Evolutionary conservation across 2,888 invertebrate species (phyloP).

Genomic region (Caenorhabditis doughertyi): DNA sequence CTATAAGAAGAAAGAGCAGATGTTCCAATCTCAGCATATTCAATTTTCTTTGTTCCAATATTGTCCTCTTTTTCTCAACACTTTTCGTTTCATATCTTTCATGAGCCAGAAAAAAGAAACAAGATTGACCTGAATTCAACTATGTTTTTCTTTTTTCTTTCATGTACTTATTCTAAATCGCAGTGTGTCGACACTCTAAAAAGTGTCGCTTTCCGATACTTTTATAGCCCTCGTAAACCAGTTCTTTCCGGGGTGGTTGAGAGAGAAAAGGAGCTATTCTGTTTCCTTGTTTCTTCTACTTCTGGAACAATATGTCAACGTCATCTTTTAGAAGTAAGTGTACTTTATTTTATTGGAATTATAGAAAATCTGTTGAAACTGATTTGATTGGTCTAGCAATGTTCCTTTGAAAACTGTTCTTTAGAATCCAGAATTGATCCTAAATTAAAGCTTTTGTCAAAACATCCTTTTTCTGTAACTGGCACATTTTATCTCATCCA

Average conservation of each 20-base stretch:
- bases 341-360: too few species aligned
- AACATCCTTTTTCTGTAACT: not conserved
- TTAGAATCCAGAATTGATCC: too few species aligned
- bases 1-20: too few species aligned
- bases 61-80: not conserved
- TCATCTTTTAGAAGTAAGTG: slow-evolving; percentile 33
- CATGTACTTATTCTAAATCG: slow-evolving; percentile 23
- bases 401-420: too few species aligned
- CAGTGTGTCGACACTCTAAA: slow-evolving; percentile 12
- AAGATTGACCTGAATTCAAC: slow-evolving; percentile 16
- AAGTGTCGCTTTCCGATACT: slow-evolving; percentile 39
- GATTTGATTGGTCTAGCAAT: too few species aligned
- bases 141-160: slow-evolving; percentile 4
- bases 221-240: slow-evolving; percentile 52
- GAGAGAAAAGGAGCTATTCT: too few species aligned
- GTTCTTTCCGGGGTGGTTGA: slow-evolving; percentile 13
- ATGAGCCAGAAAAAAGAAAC: too few species aligned
- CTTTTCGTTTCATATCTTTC: slow-evolving; percentile 21
- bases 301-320: slow-evolving; percentile 17
- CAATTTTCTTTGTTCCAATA: too few species aligned
- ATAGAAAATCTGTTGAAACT: too few species aligned
- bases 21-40: too few species aligned
- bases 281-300: slow-evolving; percentile 23
- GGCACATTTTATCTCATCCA: not conserved
- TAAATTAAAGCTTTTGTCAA: not conserved